Conservation (phyloP, 2,113 vertebrate species). For the Paedocypris sp. region DNA sequence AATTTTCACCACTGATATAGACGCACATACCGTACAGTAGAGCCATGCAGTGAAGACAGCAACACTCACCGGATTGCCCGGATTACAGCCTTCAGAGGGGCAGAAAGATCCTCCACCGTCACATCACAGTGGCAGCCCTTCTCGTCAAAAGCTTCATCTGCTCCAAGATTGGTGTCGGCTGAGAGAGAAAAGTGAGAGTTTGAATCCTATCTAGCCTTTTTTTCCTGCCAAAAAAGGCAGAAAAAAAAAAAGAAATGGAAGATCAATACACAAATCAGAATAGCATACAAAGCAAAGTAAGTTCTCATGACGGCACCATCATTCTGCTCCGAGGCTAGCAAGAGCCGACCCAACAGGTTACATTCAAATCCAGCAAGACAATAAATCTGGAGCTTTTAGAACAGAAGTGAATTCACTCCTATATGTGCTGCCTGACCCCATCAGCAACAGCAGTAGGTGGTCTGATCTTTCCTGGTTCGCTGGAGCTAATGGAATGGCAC, state of each 20-base stretch:
- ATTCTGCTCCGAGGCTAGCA: background rate
- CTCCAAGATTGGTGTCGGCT: conserved; percentile 78
- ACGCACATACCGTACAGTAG: no score
- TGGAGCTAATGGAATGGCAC: background rate
- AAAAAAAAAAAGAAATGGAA: background rate
- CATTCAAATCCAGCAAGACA: background rate
- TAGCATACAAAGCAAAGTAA: conserved; percentile 11
- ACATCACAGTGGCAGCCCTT: conserved; percentile 92
- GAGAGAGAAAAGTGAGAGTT: background rate
- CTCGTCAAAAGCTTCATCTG: conserved; percentile 85
- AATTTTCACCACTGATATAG: no score
- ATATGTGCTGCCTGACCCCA: background rate
- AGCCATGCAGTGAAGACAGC: no score
- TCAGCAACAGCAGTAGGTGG: background rate
- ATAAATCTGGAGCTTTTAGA: background rate
- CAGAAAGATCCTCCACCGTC: conserved; percentile 89
- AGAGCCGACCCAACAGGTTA: no score
- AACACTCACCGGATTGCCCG: conserved; percentile 86
- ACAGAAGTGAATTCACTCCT: background rate
- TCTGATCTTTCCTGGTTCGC: no score
- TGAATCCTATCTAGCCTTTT: conserved; percentile 45
- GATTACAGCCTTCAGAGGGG: conserved; percentile 88
- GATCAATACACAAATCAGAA: conserved; percentile 11
- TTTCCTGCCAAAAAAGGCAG: conserved; percentile 59
- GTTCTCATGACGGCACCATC: conserved; percentile 1